phyloP scores from a whole-genome alignment of 2,113 vertebrate genomes.

The Cyprinodon variegatus region DNA sequence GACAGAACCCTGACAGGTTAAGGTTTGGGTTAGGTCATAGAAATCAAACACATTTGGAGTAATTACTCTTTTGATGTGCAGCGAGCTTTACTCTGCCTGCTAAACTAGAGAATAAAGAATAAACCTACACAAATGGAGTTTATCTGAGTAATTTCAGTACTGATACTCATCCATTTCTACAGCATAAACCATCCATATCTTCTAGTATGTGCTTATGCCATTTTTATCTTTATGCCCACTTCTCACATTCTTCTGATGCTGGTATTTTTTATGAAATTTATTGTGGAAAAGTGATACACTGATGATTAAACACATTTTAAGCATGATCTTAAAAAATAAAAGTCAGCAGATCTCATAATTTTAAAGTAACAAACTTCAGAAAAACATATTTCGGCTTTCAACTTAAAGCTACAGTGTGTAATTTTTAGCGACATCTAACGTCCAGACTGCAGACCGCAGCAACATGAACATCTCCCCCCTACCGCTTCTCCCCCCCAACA shows the following conservation, averaged over 20 bases:
- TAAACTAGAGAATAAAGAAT: conserved; percentile 19
- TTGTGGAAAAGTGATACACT: background rate
- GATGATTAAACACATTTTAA: background rate
- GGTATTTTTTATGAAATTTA: background rate
- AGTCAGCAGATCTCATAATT: too few species aligned
- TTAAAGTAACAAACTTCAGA: too few species aligned
- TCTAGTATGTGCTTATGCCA: background rate
- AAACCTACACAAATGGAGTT: background rate
- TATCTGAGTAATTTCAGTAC: background rate
- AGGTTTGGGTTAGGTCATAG: too few species aligned
- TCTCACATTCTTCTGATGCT: background rate
- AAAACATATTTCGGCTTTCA: too few species aligned
- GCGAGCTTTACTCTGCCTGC: conserved; percentile 1
- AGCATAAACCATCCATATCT: background rate
- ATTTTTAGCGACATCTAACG: too few species aligned
- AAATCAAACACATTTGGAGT: background rate
- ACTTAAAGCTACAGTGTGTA: too few species aligned
- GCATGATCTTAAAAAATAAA: too few species aligned
- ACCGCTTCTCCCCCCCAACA: too few species aligned
- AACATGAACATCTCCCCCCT: too few species aligned
- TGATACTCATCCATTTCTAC: background rate
- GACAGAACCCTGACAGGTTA: too few species aligned
- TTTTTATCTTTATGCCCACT: background rate
- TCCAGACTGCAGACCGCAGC: too few species aligned
- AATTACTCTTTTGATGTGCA: conserved; percentile 12